Conservation (phyloP, 2,888 invertebrate genomes). For the Polydrusus pterygomalis region DNA sequence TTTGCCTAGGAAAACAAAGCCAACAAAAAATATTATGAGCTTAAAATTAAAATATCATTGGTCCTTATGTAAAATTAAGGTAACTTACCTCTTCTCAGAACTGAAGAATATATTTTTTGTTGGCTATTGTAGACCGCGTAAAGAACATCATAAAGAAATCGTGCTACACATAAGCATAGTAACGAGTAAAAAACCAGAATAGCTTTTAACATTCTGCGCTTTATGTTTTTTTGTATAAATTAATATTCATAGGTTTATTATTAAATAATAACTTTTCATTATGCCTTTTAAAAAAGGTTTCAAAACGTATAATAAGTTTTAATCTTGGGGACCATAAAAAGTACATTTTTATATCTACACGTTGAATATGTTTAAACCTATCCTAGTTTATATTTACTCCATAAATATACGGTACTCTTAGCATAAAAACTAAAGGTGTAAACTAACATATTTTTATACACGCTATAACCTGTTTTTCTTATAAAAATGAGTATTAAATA, state of each 20-base stretch:
- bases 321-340: too few species aligned
- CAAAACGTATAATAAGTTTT: too few species aligned
- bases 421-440: neutral
- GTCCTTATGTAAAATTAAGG: conserved; percentile 16
- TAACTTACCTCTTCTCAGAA: neutral
- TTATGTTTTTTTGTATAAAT: too few species aligned
- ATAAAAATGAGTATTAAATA: conserved; percentile 34
- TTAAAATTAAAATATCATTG: conserved; percentile 20
- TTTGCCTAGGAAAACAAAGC: neutral
- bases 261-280: too few species aligned
- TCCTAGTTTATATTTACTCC: neutral
- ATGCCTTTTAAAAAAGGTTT: too few species aligned
- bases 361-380: neutral
- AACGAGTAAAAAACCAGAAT: neutral
- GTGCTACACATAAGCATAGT: neutral
- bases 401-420: neutral
- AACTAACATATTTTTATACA: neutral
- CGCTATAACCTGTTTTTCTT: neutral
- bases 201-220: too few species aligned
- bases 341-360: too few species aligned
- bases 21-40: conserved; percentile 6
- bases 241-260: too few species aligned
- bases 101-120: conserved; percentile 1
- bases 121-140: neutral
- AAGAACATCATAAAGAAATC: neutral